Percentiles rank a stretch among this genome's conserved stretches.
phyloP scores from a whole-genome alignment of 2,888 invertebrate genomes.

The Diloba caeruleocephala region DNA sequence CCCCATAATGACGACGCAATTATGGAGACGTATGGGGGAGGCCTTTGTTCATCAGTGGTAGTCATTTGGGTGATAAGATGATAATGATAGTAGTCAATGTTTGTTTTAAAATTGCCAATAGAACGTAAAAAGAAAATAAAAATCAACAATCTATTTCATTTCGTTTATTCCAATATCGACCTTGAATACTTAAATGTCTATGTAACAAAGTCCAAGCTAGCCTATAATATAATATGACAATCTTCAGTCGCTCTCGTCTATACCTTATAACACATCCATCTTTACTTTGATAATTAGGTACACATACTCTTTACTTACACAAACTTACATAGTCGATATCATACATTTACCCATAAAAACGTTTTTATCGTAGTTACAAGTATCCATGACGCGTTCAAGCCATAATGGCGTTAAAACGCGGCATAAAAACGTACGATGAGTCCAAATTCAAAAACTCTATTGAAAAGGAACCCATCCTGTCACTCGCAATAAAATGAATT shows the following conservation, averaged over 20 bases:
- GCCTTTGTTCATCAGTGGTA: too few species aligned
- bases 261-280: slow-evolving; percentile 48
- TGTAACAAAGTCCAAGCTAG: slow-evolving; percentile 85
- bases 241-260: slow-evolving; percentile 61
- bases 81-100: too few species aligned
- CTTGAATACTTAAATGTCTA: slow-evolving; percentile 86
- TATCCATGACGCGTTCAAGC: slow-evolving; percentile 11
- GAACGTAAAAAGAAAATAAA: slow-evolving; percentile 15
- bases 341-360: slow-evolving; percentile 41
- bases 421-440: slow-evolving; percentile 19
- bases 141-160: slow-evolving; percentile 75
- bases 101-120: too few species aligned
- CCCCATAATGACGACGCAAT: too few species aligned
- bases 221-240: slow-evolving; percentile 62
- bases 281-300: slow-evolving; percentile 58
- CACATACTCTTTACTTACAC: slow-evolving; percentile 54
- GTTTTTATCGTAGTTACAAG: slow-evolving; percentile 29
- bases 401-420: slow-evolving; percentile 8
- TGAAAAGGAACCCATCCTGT: slow-evolving; percentile 31
- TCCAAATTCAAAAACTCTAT: slow-evolving; percentile 18
- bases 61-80: too few species aligned
- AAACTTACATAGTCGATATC: slow-evolving; percentile 48
- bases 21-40: too few species aligned
- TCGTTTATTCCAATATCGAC: slow-evolving; percentile 85
- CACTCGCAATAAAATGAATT: slow-evolving; percentile 40